Evolutionary conservation across 2,113 vertebrate species (phyloP).

Genomic region (Emydocephalus ijimae): DNA sequence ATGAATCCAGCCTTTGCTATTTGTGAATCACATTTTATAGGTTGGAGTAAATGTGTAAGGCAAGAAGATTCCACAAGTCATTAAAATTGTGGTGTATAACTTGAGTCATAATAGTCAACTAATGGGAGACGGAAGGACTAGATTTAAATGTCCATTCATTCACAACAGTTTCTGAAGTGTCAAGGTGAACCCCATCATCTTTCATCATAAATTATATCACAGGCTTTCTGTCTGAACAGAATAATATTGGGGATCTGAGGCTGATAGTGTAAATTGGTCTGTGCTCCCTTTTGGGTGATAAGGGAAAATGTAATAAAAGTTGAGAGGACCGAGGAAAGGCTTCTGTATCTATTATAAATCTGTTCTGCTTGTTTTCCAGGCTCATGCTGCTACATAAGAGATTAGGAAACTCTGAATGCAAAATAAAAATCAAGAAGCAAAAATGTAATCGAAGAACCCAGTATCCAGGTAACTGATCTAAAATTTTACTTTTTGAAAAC

Average conservation of each 20-base stretch:
- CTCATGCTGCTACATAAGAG: conserved; percentile 47
- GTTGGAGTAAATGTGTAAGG: neutral
- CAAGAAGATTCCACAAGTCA: neutral
- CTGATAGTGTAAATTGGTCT: neutral
- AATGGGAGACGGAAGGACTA: neutral
- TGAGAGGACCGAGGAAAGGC: neutral
- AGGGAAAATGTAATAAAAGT: neutral
- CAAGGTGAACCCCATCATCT: neutral
- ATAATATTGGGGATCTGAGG: neutral
- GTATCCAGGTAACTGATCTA: conserved; percentile 60
- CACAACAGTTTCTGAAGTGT: neutral
- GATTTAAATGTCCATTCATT: neutral
- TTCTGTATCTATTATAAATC: neutral
- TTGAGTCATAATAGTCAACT: neutral
- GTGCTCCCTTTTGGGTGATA: neutral
- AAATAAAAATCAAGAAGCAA: conserved; percentile 42
- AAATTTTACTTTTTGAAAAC: neutral
- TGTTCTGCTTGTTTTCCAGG: conserved; percentile 49
- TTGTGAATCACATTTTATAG: neutral
- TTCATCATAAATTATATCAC: neutral
- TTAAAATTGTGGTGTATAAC: neutral
- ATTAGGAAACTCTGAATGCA: conserved; percentile 39
- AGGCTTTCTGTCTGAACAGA: neutral
- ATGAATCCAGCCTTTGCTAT: neutral
- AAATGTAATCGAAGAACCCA: conserved; percentile 34